phyloP scores from a whole-genome alignment of 2,888 invertebrate species.

The Drosophila subquinaria region DNA sequence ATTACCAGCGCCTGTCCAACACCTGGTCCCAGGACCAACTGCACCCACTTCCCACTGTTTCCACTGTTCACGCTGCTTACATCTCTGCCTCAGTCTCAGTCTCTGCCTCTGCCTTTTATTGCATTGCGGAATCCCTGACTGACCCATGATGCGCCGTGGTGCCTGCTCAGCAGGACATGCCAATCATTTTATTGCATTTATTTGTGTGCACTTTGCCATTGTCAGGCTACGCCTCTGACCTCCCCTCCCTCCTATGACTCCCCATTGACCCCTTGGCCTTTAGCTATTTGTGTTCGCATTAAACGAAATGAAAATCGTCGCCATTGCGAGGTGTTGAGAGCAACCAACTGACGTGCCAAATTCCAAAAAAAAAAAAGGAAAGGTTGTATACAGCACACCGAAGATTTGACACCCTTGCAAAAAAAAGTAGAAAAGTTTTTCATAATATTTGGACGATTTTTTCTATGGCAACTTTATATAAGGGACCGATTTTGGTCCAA shows the following conservation, averaged over 20 bases:
- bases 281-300: slow-evolving; percentile 67
- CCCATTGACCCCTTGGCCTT: slow-evolving; percentile 11
- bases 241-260: neutral
- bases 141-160: slow-evolving; percentile 7
- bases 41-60: neutral
- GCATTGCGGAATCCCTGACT: slow-evolving; percentile 9
- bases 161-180: slow-evolving; percentile 66
- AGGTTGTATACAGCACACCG: neutral
- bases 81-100: slow-evolving; percentile 1
- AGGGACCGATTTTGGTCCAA: too few relatives aligned
- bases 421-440: neutral
- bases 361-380: slow-evolving; percentile 56
- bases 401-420: neutral
- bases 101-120: neutral
- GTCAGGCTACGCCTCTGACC: slow-evolving; percentile 51
- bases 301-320: slow-evolving; percentile 75
- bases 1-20: slow-evolving; percentile 69
- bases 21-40: slow-evolving; percentile 47
- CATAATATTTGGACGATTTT: too few relatives aligned
- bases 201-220: slow-evolving; percentile 78
- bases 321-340: slow-evolving; percentile 69
- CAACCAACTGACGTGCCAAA: slow-evolving; percentile 74
- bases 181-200: slow-evolving; percentile 80
- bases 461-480: too few relatives aligned
- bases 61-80: neutral